Percentiles rank a stretch among this genome's conserved stretches.
Conservation (phyloP, 1,140 invertebrate genomes). For the Leptinotarsa texana region DNA sequence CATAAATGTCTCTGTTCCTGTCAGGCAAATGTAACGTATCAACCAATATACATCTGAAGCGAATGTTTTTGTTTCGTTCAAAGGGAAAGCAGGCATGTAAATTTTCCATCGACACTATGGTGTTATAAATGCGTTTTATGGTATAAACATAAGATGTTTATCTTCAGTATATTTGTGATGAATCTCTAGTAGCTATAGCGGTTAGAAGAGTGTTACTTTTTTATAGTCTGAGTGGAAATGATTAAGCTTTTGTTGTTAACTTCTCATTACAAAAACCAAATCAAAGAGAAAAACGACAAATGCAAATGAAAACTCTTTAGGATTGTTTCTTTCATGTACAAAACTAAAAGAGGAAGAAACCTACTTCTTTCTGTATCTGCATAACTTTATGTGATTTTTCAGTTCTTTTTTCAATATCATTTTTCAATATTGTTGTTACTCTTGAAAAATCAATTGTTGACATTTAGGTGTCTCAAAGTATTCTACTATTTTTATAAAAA, state of each 20-base stretch:
- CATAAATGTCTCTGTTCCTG: background rate
- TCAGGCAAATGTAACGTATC: background rate
- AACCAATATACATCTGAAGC: background rate
- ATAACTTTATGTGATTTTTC: no score
- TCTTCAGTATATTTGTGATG: background rate
- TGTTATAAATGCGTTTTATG: slow-evolving; percentile 1
- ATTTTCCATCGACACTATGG: background rate
- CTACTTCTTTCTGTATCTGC: no score
- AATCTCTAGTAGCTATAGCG: background rate
- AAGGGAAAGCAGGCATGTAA: background rate
- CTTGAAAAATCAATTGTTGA: no score
- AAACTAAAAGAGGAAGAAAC: background rate
- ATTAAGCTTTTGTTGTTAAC: background rate
- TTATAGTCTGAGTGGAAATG: background rate
- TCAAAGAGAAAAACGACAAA: background rate
- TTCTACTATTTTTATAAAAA: no score
- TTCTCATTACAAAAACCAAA: background rate
- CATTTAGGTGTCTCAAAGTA: no score
- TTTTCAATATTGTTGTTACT: no score
- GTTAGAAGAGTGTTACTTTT: background rate
- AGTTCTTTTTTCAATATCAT: no score
- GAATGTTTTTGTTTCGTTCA: background rate
- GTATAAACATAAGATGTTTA: background rate
- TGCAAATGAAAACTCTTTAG: background rate
- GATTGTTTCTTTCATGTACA: background rate